These are phyloP conservation scores for Hafferia zeledoni DNA, from an alignment of 2,797 vertebrate genomes.

Conservation along the genomic window DNA sequence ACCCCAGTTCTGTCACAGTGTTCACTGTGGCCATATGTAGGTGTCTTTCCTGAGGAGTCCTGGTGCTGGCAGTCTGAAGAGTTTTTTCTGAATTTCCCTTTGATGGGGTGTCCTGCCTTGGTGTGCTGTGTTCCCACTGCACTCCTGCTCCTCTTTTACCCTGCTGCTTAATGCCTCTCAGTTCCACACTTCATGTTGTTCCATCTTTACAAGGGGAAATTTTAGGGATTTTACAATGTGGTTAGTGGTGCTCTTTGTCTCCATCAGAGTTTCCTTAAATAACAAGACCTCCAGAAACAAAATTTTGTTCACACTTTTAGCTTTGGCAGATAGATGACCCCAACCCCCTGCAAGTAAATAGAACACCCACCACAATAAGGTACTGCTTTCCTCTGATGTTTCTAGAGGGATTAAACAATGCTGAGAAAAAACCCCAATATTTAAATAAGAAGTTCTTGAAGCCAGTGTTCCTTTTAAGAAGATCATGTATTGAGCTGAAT, in stretches of 20 bases:
- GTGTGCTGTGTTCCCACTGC: neutral
- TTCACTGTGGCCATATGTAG: rapidly evolving
- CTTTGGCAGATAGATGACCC: neutral
- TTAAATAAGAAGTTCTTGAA: constrained; percentile 28
- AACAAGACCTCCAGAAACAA: neutral
- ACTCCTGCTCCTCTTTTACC: neutral
- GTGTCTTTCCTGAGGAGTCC: neutral
- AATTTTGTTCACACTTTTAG: neutral
- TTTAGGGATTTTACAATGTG: neutral
- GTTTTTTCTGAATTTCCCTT: neutral
- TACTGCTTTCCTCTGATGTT: neutral
- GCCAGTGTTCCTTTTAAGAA: neutral
- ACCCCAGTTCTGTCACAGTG: neutral
- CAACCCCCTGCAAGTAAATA: neutral
- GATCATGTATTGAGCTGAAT: neutral
- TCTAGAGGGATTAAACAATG: neutral
- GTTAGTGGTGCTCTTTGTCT: neutral
- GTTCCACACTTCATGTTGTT: rapidly evolving
- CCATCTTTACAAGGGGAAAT: neutral
- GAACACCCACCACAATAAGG: neutral
- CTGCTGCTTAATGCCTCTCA: neutral
- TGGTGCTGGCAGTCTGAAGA: neutral
- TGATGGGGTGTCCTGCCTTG: neutral
- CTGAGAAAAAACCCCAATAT: constrained; percentile 2
- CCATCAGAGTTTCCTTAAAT: neutral